Percentiles rank a stretch among this genome's conserved stretches.
Evolutionary conservation across 2,797 vertebrate genomes (phyloP).

Genomic region (Notolabrus celidotus): DNA sequence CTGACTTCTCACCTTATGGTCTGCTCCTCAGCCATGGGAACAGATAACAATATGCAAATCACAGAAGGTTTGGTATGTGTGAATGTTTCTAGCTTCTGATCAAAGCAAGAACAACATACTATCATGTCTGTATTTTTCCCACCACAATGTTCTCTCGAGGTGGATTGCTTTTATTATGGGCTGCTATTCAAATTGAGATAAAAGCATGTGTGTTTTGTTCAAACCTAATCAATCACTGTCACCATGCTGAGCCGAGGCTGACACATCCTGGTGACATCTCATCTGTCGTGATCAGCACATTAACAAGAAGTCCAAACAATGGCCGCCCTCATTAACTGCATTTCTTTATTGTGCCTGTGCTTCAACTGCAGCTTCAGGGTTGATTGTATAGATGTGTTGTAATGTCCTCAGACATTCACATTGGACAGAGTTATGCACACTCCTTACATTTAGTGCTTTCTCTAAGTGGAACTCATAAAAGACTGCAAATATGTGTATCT

Average conservation of each 20-base stretch:
- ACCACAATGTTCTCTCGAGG: too few relatives aligned
- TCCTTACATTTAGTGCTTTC: not conserved
- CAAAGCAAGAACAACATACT: too few relatives aligned
- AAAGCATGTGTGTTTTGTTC: constrained; percentile 21
- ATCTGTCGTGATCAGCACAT: constrained; percentile 39
- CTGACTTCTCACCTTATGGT: too few relatives aligned
- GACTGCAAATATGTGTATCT: not conserved
- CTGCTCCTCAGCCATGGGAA: too few relatives aligned
- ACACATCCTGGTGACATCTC: constrained; percentile 23
- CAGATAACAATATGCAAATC: too few relatives aligned
- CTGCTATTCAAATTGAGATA: constrained; percentile 26
- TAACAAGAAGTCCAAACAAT: constrained; percentile 36
- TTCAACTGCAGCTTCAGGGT: constrained; percentile 7
- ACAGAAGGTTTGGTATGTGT: too few relatives aligned
- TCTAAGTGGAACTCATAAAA: not conserved
- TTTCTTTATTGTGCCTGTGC: not conserved
- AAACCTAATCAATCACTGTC: constrained; percentile 40
- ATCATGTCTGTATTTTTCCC: too few relatives aligned
- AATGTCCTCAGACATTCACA: constrained; percentile 10
- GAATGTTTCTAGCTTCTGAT: too few relatives aligned
- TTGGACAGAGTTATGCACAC: too few relatives aligned
- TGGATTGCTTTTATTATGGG: constrained; percentile 30
- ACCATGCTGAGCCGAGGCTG: constrained; percentile 21
- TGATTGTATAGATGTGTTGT: constrained; percentile 22
- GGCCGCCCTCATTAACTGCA: constrained; percentile 27